These are phyloP conservation scores for Siderastrea radians DNA, from an alignment of 92 coral and sea anemone genomes.

Conservation along the genomic window DNA sequence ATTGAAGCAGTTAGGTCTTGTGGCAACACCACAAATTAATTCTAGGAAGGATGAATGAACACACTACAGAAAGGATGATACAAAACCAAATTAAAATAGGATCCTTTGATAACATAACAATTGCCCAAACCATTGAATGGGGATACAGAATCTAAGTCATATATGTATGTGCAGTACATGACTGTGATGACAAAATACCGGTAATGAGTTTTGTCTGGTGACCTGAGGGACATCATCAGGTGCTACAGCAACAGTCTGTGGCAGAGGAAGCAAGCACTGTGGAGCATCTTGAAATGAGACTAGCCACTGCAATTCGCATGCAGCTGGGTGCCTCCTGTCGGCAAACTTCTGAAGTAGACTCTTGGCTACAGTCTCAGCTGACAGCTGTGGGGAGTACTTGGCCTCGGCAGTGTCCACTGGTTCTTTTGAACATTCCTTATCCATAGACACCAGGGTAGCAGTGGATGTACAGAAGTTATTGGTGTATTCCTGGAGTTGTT, in stretches of 20 bases:
- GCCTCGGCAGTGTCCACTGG: slow-evolving; percentile 36
- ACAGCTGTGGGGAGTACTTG: slow-evolving; percentile 83
- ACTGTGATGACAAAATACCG: slow-evolving; percentile 45
- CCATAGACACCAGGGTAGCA: slow-evolving; percentile 61
- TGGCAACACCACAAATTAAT: too few relatives aligned
- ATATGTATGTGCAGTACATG: too few relatives aligned
- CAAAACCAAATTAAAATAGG: too few relatives aligned
- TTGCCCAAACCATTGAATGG: too few relatives aligned
- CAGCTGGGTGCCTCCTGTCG: slow-evolving; percentile 88
- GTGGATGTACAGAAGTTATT: slow-evolving; percentile 57
- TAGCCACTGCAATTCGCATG: slow-evolving; percentile 96
- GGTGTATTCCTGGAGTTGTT: slow-evolving; percentile 24
- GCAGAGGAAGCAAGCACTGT: slow-evolving; percentile 92
- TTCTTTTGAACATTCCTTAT: background rate
- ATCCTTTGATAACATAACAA: too few relatives aligned
- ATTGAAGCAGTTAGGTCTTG: too few relatives aligned
- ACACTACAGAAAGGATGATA: too few relatives aligned
- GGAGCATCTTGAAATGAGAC: slow-evolving; percentile 97
- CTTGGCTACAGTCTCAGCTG: slow-evolving; percentile 97
- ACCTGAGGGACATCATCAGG: slow-evolving; percentile 88
- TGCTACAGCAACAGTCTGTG: slow-evolving; percentile 88
- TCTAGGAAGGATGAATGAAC: too few relatives aligned
- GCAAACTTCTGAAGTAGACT: slow-evolving; percentile 92
- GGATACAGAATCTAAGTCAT: too few relatives aligned
- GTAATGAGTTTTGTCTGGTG: slow-evolving; percentile 53